These are phyloP conservation scores for Formicarius rufipectus DNA, from an alignment of 2,113 vertebrate genomes.

Conservation along the genomic window DNA sequence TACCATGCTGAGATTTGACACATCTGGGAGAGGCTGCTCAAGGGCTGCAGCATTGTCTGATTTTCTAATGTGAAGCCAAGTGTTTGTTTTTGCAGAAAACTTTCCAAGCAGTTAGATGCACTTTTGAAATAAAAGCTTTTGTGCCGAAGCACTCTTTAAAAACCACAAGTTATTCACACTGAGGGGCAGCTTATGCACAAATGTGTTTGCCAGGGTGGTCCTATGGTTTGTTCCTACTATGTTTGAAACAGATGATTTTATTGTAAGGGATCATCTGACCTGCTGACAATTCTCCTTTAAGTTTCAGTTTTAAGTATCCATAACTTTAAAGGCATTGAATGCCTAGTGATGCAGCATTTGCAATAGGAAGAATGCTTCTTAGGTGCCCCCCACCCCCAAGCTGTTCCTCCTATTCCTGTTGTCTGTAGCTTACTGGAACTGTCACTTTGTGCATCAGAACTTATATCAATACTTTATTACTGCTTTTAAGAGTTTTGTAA, in stretches of 20 bases:
- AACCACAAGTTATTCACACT: background rate
- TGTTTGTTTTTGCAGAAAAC: background rate
- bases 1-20: background rate
- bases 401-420: background rate
- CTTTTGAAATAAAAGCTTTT: background rate
- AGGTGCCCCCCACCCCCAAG: background rate
- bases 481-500: background rate
- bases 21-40: background rate
- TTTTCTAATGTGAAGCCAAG: background rate
- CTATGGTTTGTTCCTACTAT: accelerated
- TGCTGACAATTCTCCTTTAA: background rate
- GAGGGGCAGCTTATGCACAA: background rate
- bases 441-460: background rate
- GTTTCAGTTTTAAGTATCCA: background rate
- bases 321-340: background rate
- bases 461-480: background rate
- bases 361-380: background rate
- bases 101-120: accelerated
- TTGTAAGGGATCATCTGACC: background rate
- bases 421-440: background rate
- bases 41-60: accelerated
- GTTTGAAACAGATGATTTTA: background rate
- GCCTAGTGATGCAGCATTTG: background rate
- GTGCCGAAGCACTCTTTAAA: background rate
- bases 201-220: accelerated